A percentile compares a stretch with the other conserved stretches of the same genome.
phyloP scores from a whole-genome alignment of 2,888 invertebrate species.

The Stramonita haemastoma region DNA sequence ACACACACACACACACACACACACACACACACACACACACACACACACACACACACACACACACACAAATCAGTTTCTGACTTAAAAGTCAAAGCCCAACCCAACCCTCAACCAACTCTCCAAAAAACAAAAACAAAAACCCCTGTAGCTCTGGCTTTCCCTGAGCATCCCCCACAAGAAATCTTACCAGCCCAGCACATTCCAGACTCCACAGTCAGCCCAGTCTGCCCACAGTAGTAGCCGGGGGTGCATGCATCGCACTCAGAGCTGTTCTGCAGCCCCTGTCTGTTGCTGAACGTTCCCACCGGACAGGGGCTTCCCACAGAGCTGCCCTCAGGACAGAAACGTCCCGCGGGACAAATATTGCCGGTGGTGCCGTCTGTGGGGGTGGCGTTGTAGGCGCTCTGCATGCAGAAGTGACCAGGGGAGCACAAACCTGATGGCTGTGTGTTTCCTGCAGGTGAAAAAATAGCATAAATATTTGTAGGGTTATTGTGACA shows the following conservation, averaged over 20 bases:
- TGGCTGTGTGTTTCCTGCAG: slow-evolving; percentile 70
- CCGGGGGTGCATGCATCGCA: slow-evolving; percentile 72
- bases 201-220: slow-evolving; percentile 69
- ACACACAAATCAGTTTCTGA: too few species aligned
- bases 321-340: slow-evolving; percentile 65
- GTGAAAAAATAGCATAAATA: too few species aligned
- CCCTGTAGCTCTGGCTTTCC: too few species aligned
- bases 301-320: slow-evolving; percentile 70
- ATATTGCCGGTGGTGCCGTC: slow-evolving; percentile 71
- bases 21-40: too few species aligned
- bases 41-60: too few species aligned
- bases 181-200: slow-evolving; percentile 72
- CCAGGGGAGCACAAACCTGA: slow-evolving; percentile 69
- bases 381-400: slow-evolving; percentile 68
- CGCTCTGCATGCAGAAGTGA: slow-evolving; percentile 69
- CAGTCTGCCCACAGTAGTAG: slow-evolving; percentile 69
- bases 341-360: slow-evolving; percentile 71
- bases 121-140: too few species aligned
- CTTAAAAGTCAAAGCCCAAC: too few species aligned
- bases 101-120: too few species aligned
- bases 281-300: slow-evolving; percentile 68
- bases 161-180: too few species aligned
- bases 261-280: slow-evolving; percentile 62
- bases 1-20: too few species aligned
- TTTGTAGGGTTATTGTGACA: too few species aligned